Conservation (phyloP, 2,888 invertebrate species). For the Ctenicera cuprea region DNA sequence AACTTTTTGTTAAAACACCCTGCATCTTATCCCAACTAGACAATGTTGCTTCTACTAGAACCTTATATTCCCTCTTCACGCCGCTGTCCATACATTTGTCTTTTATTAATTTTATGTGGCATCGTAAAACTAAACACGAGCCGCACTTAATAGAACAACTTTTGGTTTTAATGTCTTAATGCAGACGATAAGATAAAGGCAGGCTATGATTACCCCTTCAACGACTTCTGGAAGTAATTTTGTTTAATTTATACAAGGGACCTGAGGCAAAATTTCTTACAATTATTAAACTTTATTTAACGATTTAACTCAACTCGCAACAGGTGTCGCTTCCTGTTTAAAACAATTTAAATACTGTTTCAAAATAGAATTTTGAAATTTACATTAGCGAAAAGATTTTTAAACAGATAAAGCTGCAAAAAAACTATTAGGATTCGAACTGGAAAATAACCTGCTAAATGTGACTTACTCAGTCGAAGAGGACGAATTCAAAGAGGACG, state of each 20-base stretch:
- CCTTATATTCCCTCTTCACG: too few relatives aligned
- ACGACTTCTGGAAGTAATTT: constrained; percentile 10
- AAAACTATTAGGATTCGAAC: too few relatives aligned
- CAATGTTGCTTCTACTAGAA: too few relatives aligned
- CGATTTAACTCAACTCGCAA: neutral
- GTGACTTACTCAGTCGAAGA: too few relatives aligned
- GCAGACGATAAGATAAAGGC: constrained; percentile 4
- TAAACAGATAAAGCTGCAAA: too few relatives aligned
- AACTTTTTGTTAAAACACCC: too few relatives aligned
- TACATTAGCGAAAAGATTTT: too few relatives aligned
- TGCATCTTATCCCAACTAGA: too few relatives aligned
- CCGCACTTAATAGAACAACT: constrained; percentile 28
- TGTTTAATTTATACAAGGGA: constrained; percentile 6
- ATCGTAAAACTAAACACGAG: constrained; percentile 42
- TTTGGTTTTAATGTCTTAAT: constrained; percentile 31
- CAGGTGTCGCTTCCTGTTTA: neutral
- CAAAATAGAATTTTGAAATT: too few relatives aligned
- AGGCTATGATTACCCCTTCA: constrained; percentile 16
- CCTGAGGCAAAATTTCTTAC: neutral
- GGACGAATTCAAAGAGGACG: too few relatives aligned
- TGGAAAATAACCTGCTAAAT: too few relatives aligned
- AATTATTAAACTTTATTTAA: neutral
- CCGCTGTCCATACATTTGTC: neutral
- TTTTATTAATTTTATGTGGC: constrained; percentile 35
- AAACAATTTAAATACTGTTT: too few relatives aligned